Conservation (phyloP, 2,888 invertebrate genomes). For the Ormyrus nitidulus region DNA sequence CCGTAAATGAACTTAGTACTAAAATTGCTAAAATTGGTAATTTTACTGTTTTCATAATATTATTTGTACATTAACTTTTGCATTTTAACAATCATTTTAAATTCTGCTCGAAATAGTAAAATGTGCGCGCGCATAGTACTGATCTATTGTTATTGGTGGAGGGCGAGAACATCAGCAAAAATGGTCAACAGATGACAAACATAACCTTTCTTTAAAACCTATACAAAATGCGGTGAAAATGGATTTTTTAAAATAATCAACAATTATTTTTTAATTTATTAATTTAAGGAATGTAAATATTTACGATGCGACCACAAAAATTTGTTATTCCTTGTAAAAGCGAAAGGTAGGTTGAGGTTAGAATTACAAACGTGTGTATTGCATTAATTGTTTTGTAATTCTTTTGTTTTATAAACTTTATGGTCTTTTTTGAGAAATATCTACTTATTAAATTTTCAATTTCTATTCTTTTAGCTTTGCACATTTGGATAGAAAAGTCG, state of each 20-base stretch:
- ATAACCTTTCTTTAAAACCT: slow-evolving; percentile 40
- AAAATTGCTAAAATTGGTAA: no score
- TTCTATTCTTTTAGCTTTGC: slow-evolving; percentile 62
- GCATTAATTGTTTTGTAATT: slow-evolving; percentile 4
- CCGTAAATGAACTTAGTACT: no score
- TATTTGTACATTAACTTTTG: no score
- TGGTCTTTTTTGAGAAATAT: neutral
- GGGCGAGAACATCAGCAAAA: slow-evolving; percentile 8
- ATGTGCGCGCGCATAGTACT: neutral
- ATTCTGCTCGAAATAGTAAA: neutral
- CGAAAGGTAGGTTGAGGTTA: slow-evolving; percentile 47
- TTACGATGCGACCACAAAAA: slow-evolving; percentile 70
- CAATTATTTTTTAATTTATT: slow-evolving; percentile 20
- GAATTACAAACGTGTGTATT: neutral
- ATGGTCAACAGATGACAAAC: slow-evolving; percentile 45
- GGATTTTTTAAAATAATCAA: neutral
- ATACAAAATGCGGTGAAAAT: slow-evolving; percentile 14
- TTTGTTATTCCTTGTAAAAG: slow-evolving; percentile 66
- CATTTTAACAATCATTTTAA: no score
- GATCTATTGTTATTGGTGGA: neutral
- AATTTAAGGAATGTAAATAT: neutral
- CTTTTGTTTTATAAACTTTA: neutral
- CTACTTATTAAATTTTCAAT: neutral
- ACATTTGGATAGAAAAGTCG: slow-evolving; percentile 77
- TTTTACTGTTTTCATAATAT: no score